phyloP scores from a whole-genome alignment of 1,140 invertebrate species.

The Agrypnia vestita region DNA sequence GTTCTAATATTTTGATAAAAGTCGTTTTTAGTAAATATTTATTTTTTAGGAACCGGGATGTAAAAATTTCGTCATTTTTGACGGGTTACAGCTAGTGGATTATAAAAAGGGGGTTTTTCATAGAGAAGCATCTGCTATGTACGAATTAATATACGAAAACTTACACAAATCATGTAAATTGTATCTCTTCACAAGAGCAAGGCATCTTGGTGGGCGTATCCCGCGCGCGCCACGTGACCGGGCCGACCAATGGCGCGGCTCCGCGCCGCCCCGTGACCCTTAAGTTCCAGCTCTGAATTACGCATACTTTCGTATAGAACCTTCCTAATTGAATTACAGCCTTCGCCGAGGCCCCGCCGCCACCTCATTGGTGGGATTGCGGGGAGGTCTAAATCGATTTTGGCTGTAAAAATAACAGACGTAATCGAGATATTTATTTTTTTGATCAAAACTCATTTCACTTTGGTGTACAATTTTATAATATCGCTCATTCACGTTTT shows the following conservation, averaged over 20 bases:
- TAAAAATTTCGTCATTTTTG: too few species aligned
- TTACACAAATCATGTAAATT: neutral
- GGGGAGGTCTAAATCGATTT: neutral
- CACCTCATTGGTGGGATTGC: neutral
- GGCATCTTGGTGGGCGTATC: slow-evolving; percentile 30
- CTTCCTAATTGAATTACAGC: slow-evolving; percentile 39
- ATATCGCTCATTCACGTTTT: too few species aligned
- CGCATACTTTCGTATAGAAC: slow-evolving; percentile 17
- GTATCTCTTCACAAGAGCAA: neutral
- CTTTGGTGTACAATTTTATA: too few species aligned
- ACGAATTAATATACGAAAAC: neutral
- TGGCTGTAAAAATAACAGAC: too few species aligned
- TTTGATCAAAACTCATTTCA: too few species aligned
- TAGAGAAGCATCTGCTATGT: neutral
- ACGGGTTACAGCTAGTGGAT: too few species aligned
- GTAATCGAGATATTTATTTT: too few species aligned
- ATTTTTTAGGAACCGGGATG: too few species aligned
- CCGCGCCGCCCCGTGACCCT: slow-evolving; percentile 21
- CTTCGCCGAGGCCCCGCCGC: neutral
- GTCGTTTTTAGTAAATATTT: too few species aligned
- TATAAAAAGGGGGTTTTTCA: too few species aligned
- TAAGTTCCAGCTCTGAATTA: neutral
- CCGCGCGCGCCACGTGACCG: neutral
- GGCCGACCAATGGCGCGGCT: neutral
- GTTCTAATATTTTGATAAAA: too few species aligned